Percentiles rank a stretch among this genome's conserved stretches.
Evolutionary conservation across 2,888 invertebrate genomes (phyloP).

Genomic region (Tubiluchus corallicola): DNA sequence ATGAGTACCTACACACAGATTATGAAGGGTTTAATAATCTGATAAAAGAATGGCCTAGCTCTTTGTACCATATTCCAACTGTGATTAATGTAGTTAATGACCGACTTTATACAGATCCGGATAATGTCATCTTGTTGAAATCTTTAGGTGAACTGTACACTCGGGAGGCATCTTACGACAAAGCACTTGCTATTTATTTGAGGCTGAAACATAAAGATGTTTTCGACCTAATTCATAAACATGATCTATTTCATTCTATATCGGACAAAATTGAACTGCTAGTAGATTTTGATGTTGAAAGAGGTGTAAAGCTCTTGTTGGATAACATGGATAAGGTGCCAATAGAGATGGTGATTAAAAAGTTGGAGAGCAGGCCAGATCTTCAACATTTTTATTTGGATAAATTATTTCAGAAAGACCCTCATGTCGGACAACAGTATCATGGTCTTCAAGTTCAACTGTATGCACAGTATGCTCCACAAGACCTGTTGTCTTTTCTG

Average conservation of each 20-base stretch:
- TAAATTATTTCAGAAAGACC: slow-evolving; percentile 60
- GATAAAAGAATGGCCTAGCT: slow-evolving; percentile 66
- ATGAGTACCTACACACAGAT: slow-evolving; percentile 70
- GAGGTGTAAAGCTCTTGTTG: slow-evolving; percentile 59
- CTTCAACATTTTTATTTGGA: slow-evolving; percentile 67
- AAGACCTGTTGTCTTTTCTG: slow-evolving; percentile 68
- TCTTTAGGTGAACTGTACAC: slow-evolving; percentile 74
- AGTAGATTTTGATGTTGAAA: slow-evolving; percentile 56
- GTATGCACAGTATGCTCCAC: slow-evolving; percentile 69
- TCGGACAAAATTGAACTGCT: slow-evolving; percentile 68
- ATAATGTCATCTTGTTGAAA: slow-evolving; percentile 56
- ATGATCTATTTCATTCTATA: slow-evolving; percentile 60
- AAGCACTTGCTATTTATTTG: slow-evolving; percentile 65
- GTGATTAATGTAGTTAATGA: slow-evolving; percentile 70
- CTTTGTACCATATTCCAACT: slow-evolving; percentile 57
- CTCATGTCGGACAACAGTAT: slow-evolving; percentile 46
- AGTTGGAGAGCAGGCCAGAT: slow-evolving; percentile 49
- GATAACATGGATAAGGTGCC: slow-evolving; percentile 46
- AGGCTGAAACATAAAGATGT: slow-evolving; percentile 71
- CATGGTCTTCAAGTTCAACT: slow-evolving; percentile 68
- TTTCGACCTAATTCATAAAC: slow-evolving; percentile 63
- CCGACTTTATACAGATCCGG: slow-evolving; percentile 42
- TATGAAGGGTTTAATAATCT: slow-evolving; percentile 55
- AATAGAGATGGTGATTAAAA: slow-evolving; percentile 58
- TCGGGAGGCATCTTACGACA: slow-evolving; percentile 68